Percentiles rank a stretch among this genome's conserved stretches.
Conservation (phyloP, 2,113 vertebrate genomes). For the Chunga burmeisteri region DNA sequence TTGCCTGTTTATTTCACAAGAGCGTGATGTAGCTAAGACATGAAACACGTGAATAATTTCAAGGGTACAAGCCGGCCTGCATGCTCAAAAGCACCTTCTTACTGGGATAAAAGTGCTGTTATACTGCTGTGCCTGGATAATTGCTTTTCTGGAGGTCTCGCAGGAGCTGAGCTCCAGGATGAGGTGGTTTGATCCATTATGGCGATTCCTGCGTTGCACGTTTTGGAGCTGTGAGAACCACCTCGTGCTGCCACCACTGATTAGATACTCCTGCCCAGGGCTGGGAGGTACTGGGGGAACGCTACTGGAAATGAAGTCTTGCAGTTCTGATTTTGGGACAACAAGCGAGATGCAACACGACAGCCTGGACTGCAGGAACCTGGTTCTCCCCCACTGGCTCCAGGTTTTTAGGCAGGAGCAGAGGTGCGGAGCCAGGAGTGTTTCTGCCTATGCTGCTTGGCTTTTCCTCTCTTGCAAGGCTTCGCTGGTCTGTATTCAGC, state of each 20-base stretch:
- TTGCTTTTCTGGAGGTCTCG: background rate
- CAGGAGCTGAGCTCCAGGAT: background rate
- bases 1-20: background rate
- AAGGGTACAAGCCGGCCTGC: background rate
- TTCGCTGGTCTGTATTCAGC: background rate
- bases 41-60: background rate
- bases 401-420: background rate
- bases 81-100: background rate
- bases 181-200: accelerated
- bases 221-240: background rate
- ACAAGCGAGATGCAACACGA: background rate
- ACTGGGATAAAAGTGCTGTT: background rate
- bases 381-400: background rate
- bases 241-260: background rate
- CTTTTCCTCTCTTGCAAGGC: background rate
- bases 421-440: accelerated
- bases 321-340: background rate
- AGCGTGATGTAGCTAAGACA: background rate
- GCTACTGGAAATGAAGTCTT: background rate
- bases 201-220: accelerated
- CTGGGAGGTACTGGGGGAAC: background rate
- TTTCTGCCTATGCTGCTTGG: background rate
- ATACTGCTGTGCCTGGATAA: background rate
- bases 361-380: background rate
- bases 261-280: background rate